Percentiles rank a stretch among this genome's conserved stretches.
Evolutionary conservation across 2,888 invertebrate species (phyloP).

Genomic region (Thymelicus lineola): DNA sequence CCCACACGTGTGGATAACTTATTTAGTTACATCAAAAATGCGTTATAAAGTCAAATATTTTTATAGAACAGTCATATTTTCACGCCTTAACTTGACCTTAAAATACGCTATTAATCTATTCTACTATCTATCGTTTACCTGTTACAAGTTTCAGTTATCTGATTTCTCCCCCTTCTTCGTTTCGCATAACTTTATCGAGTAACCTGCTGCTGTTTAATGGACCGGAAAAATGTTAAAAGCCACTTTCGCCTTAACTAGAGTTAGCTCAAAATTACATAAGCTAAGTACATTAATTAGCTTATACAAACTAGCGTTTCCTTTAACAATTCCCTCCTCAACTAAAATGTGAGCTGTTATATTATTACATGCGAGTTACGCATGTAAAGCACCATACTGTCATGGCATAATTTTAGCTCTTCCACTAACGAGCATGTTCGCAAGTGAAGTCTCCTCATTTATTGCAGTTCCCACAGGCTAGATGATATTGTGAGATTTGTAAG

Average conservation of each 20-base stretch:
- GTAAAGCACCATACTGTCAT: conserved; percentile 60
- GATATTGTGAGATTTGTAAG: conserved; percentile 74
- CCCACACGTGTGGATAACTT: too few species aligned
- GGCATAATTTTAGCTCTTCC: conserved; percentile 74
- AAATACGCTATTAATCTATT: conserved; percentile 16
- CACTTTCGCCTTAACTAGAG: background rate
- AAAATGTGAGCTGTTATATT: conserved; percentile 18
- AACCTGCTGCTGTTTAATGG: conserved; percentile 6
- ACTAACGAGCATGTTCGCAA: conserved; percentile 78
- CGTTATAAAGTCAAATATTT: too few species aligned
- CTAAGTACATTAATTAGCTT: conserved; percentile 5
- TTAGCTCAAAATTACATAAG: background rate
- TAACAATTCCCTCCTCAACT: conserved; percentile 8
- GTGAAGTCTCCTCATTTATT: conserved; percentile 60
- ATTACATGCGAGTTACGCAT: conserved; percentile 65
- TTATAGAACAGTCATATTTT: background rate
- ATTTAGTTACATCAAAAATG: too few species aligned
- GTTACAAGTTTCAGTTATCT: conserved; percentile 26
- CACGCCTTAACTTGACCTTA: background rate
- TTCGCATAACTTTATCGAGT: conserved; percentile 14
- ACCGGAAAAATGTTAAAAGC: conserved; percentile 5
- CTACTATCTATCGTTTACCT: conserved; percentile 16
- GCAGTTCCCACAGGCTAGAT: conserved; percentile 62
- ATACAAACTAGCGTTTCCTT: conserved; percentile 4
- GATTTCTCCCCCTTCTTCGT: background rate